Conservation (phyloP, 2,113 vertebrate species). For the Oplegnathus fasciatus region DNA sequence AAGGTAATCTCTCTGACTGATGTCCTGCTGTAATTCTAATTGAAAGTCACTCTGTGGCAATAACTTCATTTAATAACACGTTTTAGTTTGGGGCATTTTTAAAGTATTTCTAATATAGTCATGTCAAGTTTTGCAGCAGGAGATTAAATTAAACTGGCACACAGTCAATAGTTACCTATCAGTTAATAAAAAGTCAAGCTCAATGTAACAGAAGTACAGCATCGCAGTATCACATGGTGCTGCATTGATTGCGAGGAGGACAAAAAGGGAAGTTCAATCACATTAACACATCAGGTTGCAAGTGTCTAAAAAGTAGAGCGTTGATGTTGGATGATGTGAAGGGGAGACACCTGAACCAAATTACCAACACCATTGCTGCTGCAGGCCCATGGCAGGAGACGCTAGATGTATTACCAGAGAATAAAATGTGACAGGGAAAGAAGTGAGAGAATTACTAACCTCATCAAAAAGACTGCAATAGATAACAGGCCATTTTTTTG, state of each 20-base stretch:
- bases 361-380: neutral
- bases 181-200: neutral
- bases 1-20: neutral
- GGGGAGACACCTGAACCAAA: slow-evolving; percentile 4
- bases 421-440: neutral
- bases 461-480: neutral
- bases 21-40: neutral
- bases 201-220: neutral
- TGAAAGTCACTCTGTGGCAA: neutral
- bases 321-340: neutral
- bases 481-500: neutral
- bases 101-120: neutral
- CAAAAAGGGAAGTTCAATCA: neutral
- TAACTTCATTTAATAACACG: neutral
- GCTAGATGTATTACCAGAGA: neutral
- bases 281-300: neutral
- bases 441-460: too few species aligned
- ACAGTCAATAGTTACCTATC: neutral
- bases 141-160: neutral
- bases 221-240: neutral
- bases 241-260: neutral
- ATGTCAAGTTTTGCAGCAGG: neutral
- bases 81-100: neutral
- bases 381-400: neutral
- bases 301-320: neutral